Evolutionary conservation across 2,888 invertebrate species (phyloP), one percentile per base, ranked within the genome.

Genomic region (Yponomeuta plumbellus): DNA sequence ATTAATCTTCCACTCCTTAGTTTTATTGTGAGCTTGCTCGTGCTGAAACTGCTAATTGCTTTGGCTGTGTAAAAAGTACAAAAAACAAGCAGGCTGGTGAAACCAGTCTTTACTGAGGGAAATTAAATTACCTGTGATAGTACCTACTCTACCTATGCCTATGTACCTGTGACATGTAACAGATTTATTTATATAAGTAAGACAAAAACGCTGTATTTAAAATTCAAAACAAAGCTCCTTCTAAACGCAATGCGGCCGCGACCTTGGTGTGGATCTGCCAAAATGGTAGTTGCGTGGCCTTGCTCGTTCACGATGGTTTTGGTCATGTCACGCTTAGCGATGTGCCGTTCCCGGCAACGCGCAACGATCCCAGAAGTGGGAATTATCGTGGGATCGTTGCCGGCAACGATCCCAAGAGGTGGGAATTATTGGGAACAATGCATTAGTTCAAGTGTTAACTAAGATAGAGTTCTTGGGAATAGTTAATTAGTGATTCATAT

Each of bases 261-360:
- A 79, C 88, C 88, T 88, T 87, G 87, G 79, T 73, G 74, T 71
- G 73, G 75, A 76, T 73, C 73, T 72, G 77, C 83, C 84, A 80
- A 88, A 52, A 87, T 84, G 81, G 82, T 83, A 75, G 78, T 77
- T 17, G 73, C 77, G 72, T 80, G 85, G 80, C 88, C 88, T 88
- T 87, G 88, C 58, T 59, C 74, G 75, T 76, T 76, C 75, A 74
- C 78, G 80, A 87, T 86, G 84, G 80, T 74, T 82, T 62, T 62
- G 39, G 86, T 83, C 87, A 88, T 86, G 88, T 83, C 73, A 79
- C 70, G 78, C 74, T 73, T 58, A 58, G 58, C 58, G n/a, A n/a
- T n/a, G n/a, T n/a, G n/a, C n/a, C n/a, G n/a, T n/a, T n/a, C n/a
- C n/a, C n/a, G n/a, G n/a, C n/a, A n/a, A n/a, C n/a, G n/a, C n/a